phyloP scores from a whole-genome alignment of 2,797 vertebrate species.

The Xenops minutus region DNA sequence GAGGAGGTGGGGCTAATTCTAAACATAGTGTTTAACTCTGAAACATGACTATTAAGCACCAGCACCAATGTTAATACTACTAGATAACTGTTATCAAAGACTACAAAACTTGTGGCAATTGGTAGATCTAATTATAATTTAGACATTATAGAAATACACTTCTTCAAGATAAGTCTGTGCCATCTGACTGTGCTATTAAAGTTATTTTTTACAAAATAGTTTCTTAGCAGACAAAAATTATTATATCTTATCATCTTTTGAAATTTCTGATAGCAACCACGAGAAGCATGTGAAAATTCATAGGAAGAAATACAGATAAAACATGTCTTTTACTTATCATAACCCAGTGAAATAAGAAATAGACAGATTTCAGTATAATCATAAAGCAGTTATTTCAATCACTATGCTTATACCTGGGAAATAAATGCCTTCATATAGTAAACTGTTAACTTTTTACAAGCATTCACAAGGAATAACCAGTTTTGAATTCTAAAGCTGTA shows the following conservation, averaged over 20 bases:
- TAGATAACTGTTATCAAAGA: background rate
- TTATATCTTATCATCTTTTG: background rate
- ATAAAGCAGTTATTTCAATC: background rate
- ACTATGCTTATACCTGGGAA: background rate
- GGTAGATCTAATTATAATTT: background rate
- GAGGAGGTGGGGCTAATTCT: background rate
- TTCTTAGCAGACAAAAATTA: background rate
- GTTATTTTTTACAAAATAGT: background rate
- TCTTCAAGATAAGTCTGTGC: background rate
- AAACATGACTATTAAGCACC: background rate
- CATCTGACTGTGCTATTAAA: background rate
- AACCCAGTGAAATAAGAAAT: background rate
- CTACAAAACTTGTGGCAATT: background rate
- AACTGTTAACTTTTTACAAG: background rate
- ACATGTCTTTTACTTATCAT: background rate
- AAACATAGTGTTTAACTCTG: background rate
- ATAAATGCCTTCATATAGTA: background rate
- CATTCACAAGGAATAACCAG: background rate
- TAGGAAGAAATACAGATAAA: background rate
- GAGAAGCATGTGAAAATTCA: background rate
- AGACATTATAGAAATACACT: background rate
- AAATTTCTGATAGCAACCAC: background rate
- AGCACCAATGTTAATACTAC: background rate
- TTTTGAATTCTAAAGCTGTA: background rate
- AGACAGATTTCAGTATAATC: background rate